phyloP scores from a whole-genome alignment of 1,140 invertebrate species.

The Pseudomyrmex gracilis region DNA sequence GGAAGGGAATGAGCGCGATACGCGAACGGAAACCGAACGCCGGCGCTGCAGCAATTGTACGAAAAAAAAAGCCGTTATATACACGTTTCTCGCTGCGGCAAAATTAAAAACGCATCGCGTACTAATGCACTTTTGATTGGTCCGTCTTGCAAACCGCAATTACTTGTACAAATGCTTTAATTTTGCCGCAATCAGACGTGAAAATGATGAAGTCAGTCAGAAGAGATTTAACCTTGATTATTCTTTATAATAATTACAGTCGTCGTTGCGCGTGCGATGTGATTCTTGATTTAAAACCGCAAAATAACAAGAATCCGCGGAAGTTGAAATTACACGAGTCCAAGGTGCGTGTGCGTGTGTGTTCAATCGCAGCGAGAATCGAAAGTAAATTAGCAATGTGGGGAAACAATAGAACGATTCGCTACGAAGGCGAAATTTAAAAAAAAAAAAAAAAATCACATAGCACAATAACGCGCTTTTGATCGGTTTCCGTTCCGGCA shows the following conservation, averaged over 20 bases:
- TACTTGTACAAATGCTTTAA: not conserved
- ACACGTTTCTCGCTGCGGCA: not conserved
- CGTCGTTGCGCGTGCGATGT: too few relatives aligned
- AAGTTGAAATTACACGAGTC: not conserved
- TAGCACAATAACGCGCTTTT: constrained; percentile 16
- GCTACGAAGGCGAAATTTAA: not conserved
- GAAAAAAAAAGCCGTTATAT: not conserved
- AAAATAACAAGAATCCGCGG: not conserved
- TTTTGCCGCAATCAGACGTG: not conserved
- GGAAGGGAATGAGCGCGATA: not conserved
- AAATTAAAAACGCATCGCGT: constrained; percentile 43
- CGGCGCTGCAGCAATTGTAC: not conserved
- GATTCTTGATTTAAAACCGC: too few relatives aligned
- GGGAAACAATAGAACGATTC: constrained; percentile 1
- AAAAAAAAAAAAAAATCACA: constrained; percentile 9
- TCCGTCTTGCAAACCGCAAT: not conserved
- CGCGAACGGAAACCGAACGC: not conserved
- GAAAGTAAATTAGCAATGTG: not conserved
- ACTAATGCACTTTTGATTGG: constrained; percentile 21
- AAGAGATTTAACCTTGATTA: not conserved
- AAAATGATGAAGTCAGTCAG: constrained; percentile 5
- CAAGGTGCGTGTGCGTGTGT: not conserved
- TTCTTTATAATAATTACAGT: too few relatives aligned
- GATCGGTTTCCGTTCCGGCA: constrained; percentile 31
- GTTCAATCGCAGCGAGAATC: not conserved